Base-by-base conservation (phyloP, 2,888 invertebrate genomes). In the Acrobasis repandana region DNA sequence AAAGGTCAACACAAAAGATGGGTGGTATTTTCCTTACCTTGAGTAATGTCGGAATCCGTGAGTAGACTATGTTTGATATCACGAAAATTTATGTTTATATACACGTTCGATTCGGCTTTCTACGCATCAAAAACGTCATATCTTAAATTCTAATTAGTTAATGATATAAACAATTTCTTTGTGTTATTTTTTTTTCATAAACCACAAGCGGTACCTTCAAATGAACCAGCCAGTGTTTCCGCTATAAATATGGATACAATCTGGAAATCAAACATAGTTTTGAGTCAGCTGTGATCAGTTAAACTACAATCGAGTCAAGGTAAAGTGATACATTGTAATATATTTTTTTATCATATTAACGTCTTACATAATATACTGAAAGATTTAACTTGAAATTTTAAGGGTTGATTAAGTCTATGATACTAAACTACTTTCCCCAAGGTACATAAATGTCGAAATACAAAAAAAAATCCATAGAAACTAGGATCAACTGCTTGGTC, bases 11-110 rank as follows among this genome's bases (percentile, higher is more conserved):
- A 11, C 4, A 43, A 43, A 43, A 28, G 20, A 3, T 3, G 2
- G 3, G 14, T 10, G 14, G 8, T 28, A 28, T 50, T n/a, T n/a
- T 50, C 28, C 34, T 52, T 16, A 52, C 52, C 52, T 52, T 36
- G 51, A 34, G n/a, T 36, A 36, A n/a, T 36, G 34, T 52, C 2
- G 16, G 8, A 11, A 36, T 15, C 52, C 10, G 36, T 36, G 16
- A 10, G 52, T 4, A 52, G 52, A 52, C 52, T 52, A 11, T 52
- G 34, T 52, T 50, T 52, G 36, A 52, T 34, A 9, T 34, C 10
- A 16, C 3, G 16, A 52, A 33, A 15, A 11, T 16, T 6, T 16
- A 34, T 20, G 51, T 52, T 52, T 52, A 36, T 52, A 52, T 52
- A 52, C 36, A 11, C 4, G 8, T 36, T 3, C 9, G 0, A n/a